phyloP scores from a whole-genome alignment of 2,888 invertebrate species.

The Pycnomerus fuliginosus region DNA sequence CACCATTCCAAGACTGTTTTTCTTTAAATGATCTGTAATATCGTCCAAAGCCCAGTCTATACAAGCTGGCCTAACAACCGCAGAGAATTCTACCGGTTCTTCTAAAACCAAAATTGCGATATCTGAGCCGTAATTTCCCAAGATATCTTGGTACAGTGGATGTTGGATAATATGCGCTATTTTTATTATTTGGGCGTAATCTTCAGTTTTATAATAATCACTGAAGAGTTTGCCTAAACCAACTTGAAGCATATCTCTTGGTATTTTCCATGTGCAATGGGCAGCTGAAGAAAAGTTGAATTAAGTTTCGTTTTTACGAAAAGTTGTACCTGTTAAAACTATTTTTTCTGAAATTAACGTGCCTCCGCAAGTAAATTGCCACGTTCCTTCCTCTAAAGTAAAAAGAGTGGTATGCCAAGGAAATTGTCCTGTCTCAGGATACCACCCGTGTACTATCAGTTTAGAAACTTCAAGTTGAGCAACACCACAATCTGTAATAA shows the following conservation, averaged over 20 bases:
- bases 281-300: constrained; percentile 41
- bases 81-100: constrained; percentile 48
- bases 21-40: constrained; percentile 30
- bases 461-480: constrained; percentile 5
- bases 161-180: constrained; percentile 53
- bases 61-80: constrained; percentile 57
- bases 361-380: constrained; percentile 15
- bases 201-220: constrained; percentile 39
- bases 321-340: constrained; percentile 8
- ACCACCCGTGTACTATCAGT: constrained; percentile 13
- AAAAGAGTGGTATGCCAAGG: constrained; percentile 14
- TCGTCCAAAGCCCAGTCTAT: constrained; percentile 50
- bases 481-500: constrained; percentile 7
- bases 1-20: constrained; percentile 36
- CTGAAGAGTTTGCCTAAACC: constrained; percentile 47
- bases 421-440: constrained; percentile 2
- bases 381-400: constrained; percentile 8
- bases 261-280: constrained; percentile 51
- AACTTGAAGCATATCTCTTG: constrained; percentile 42
- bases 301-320: not conserved
- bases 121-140: constrained; percentile 59
- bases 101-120: constrained; percentile 56
- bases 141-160: constrained; percentile 53
- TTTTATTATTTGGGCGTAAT: constrained; percentile 43
- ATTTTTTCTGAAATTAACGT: constrained; percentile 10